Evolutionary conservation across 2,888 invertebrate genomes (phyloP).

Genomic region (Epinotia bilunana): DNA sequence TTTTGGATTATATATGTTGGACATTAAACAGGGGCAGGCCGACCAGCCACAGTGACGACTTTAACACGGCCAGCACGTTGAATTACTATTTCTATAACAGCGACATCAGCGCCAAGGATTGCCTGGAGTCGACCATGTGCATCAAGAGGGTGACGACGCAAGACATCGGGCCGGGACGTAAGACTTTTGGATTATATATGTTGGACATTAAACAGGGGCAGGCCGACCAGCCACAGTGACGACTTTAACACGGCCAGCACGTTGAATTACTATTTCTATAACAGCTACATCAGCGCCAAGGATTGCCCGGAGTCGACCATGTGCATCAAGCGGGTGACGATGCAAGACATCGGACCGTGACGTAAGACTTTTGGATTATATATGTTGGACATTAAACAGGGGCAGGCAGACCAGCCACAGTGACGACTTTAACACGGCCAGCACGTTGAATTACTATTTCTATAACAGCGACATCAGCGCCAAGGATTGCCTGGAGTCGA

Average conservation of each 20-base stretch:
- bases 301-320: constrained; percentile 91
- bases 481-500: no score
- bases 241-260: no score
- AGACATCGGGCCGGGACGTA: constrained; percentile 86
- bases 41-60: background rate
- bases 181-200: background rate
- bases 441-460: no score
- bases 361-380: constrained; percentile 63
- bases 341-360: constrained; percentile 84
- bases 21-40: background rate
- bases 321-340: constrained; percentile 89
- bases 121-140: constrained; percentile 91
- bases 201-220: background rate
- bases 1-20: background rate
- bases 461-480: constrained; percentile 61
- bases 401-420: background rate
- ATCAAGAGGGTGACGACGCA: constrained; percentile 87
- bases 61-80: no score
- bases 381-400: background rate
- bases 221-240: background rate
- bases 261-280: constrained; percentile 51
- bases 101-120: constrained; percentile 86
- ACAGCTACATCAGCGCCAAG: constrained; percentile 84
- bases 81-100: constrained; percentile 61
- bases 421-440: no score